Evolutionary conservation across 2,797 vertebrate species (phyloP).

Genomic region (Staurois parvus): DNA sequence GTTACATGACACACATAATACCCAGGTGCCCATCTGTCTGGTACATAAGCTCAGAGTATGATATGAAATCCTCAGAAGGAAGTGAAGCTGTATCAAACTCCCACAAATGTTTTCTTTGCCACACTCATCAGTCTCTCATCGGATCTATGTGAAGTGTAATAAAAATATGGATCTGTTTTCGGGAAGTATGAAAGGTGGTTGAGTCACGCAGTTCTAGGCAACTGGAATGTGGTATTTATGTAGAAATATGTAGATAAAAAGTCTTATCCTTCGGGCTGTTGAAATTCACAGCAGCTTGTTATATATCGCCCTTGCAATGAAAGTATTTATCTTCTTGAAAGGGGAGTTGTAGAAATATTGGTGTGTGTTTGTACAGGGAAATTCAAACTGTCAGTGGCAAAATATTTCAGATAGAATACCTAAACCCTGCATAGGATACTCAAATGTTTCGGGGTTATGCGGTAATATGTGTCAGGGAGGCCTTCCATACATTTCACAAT

Average conservation of each 20-base stretch:
- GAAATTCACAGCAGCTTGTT: constrained; percentile 40
- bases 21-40: constrained; percentile 1
- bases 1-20: not conserved
- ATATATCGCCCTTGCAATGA: constrained; percentile 1
- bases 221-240: constrained; percentile 39
- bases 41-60: not conserved
- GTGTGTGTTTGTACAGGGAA: constrained; percentile 40
- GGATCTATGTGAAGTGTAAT: constrained; percentile 5
- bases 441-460: not conserved
- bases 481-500: not conserved
- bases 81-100: not conserved
- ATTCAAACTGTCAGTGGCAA: not conserved
- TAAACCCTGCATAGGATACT: not conserved
- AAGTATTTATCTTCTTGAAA: constrained; percentile 30
- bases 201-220: constrained; percentile 47
- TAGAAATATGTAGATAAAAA: constrained; percentile 39
- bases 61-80: constrained; percentile 1
- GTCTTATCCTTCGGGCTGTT: constrained; percentile 18
- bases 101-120: constrained; percentile 13
- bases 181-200: constrained; percentile 38
- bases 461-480: not conserved
- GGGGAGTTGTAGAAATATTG: constrained; percentile 7
- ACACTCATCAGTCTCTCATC: constrained; percentile 20
- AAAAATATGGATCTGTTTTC: constrained; percentile 16
- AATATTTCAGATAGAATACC: constrained; percentile 23